These are phyloP conservation scores for Chydorus sphaericus DNA, from an alignment of 2,888 invertebrate genomes.

Conservation along the genomic window DNA sequence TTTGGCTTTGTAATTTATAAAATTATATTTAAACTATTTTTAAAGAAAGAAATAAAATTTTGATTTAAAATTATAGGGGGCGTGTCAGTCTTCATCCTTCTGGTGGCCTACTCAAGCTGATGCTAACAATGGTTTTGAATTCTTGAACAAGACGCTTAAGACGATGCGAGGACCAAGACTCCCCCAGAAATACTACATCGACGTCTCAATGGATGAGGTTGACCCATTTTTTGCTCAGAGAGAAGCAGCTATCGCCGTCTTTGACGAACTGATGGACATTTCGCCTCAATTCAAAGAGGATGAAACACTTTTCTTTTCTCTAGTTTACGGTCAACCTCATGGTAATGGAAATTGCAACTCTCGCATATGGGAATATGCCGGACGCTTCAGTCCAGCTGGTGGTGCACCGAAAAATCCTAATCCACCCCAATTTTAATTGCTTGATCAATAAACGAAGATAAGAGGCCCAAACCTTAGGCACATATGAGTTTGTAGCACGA, in stretches of 20 bases:
- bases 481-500: no score
- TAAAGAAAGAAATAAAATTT: no score
- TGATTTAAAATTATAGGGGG: not conserved
- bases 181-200: slow-evolving; percentile 5
- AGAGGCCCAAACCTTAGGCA: no score
- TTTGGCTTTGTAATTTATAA: not conserved
- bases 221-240: not conserved
- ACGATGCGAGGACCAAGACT: not conserved
- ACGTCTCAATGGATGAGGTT: not conserved
- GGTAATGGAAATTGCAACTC: not conserved
- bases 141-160: not conserved
- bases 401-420: not conserved
- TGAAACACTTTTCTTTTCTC: not conserved
- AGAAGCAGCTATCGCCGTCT: not conserved
- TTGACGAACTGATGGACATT: not conserved
- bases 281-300: not conserved
- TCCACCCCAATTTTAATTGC: no score
- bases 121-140: not conserved
- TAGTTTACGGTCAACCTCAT: not conserved
- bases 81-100: not conserved
- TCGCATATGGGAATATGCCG: not conserved
- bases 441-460: no score
- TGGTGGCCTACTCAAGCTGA: not conserved
- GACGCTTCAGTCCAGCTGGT: not conserved
- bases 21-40: not conserved